Conservation (phyloP, 2,797 vertebrate genomes). For the Dendrocincla fuliginosa region DNA sequence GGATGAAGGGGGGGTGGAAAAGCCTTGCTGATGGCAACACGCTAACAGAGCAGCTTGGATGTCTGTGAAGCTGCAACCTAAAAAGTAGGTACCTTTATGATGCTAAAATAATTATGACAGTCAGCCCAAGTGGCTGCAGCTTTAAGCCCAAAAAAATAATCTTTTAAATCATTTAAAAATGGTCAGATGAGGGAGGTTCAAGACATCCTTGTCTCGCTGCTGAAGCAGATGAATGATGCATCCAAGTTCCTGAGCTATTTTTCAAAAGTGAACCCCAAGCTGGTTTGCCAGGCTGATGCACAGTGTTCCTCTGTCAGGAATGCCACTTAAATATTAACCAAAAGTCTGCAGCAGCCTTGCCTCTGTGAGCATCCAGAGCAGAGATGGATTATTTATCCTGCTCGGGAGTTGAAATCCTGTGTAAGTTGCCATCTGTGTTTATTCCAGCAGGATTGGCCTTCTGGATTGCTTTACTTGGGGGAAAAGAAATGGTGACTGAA, state of each 20-base stretch:
- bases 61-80: not conserved
- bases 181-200: not conserved
- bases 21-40: not conserved
- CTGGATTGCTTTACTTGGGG: not conserved
- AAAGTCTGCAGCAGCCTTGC: not conserved
- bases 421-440: not conserved
- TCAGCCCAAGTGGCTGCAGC: not conserved
- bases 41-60: not conserved
- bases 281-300: not conserved
- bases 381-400: not conserved
- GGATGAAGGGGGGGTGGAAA: not conserved
- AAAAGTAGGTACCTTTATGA: not conserved
- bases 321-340: not conserved
- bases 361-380: not conserved
- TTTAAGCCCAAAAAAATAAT: not conserved
- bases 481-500: not conserved
- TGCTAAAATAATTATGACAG: not conserved
- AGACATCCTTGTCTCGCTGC: not conserved
- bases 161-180: not conserved
- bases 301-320: not conserved
- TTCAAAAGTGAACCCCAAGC: not conserved
- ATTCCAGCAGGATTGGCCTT: not conserved
- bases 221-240: not conserved
- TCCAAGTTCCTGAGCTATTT: not conserved
- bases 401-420: not conserved